Base-by-base conservation (phyloP, 2,113 vertebrate species). In the Pseudorhombus dupliciocellatus region DNA sequence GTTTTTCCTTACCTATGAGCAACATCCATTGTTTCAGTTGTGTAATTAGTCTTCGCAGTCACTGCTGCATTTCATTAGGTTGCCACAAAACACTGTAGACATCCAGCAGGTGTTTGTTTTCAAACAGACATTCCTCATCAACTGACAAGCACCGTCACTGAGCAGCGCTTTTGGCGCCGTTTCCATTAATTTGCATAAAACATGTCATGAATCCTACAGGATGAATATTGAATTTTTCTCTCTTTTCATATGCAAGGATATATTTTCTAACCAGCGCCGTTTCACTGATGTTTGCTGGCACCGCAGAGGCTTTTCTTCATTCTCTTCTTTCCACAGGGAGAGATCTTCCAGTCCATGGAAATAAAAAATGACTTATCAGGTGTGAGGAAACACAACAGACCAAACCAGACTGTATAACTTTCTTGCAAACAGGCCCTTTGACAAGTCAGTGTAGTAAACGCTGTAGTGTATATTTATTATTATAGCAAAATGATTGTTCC, bases 21-120 rank as follows among this genome's bases (percentile, higher is more conserved):
- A 24, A 56, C 68, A 56, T 24, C 7, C 50, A 11, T 70, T 66
- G 31, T 69, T 80, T 78, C 68, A 53, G 30, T 42, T 65, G 16
- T 46, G 34, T 73, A 75, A 37, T 84, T 75, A 84, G 66, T 42
- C 14, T 1, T 66, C 53, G 65, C 67, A 51, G 65, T 76, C 61
- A 59, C 50, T 40, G 42, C 68, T 54, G 57, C 53, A 10, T 69
- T 59, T 24, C 2, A 44, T 75, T 48, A 48, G 60, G 68, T 66
- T 73, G 57, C 53, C 54, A 51, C 55, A 37, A 21, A 57, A 25
- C 37, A 54, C 44, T 51, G 4, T 31, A 30, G 50, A 65, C 46
- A 55, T 55, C 68, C 64, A 71, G 79, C 80, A 86, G 78, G 78
- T 87, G 81, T 88, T 87, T 81, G 70, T 75, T 76, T 77, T 79